These are phyloP conservation scores for Grammomys dolichurus DNA, from an alignment of 2,113 vertebrate species.

Conservation along the genomic window DNA sequence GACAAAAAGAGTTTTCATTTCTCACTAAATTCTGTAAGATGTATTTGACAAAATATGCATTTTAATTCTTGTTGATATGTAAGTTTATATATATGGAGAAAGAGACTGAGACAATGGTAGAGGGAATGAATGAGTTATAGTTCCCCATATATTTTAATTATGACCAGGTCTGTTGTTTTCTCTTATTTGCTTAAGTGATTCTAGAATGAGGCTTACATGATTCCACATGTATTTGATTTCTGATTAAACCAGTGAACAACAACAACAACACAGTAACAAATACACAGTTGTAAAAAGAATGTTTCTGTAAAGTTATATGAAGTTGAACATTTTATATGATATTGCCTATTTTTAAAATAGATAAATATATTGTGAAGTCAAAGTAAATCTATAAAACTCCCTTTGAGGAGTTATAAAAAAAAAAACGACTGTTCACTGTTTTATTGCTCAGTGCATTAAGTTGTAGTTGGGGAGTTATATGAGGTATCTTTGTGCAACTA, in stretches of 20 bases:
- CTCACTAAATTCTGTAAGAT: neutral
- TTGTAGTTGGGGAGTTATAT: neutral
- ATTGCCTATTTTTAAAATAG: neutral
- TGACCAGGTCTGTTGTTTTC: neutral
- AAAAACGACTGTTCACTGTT: neutral
- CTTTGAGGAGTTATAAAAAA: conserved; percentile 10
- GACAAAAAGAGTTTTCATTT: neutral
- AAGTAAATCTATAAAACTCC: neutral
- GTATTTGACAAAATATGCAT: neutral
- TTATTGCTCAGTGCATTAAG: neutral
- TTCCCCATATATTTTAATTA: neutral
- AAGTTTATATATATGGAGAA: neutral
- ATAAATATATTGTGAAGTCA: neutral
- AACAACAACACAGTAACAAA: neutral
- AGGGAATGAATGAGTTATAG: neutral
- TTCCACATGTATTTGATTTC: neutral
- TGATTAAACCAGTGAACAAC: neutral
- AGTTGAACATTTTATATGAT: neutral
- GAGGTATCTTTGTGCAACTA: neutral
- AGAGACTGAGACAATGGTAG: neutral
- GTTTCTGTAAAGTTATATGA: neutral
- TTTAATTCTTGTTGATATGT: neutral
- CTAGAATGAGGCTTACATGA: neutral
- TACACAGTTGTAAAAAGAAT: neutral
- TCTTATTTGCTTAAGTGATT: neutral